phyloP scores from a whole-genome alignment of 2,797 vertebrate species.

The Sardinella longiceps region DNA sequence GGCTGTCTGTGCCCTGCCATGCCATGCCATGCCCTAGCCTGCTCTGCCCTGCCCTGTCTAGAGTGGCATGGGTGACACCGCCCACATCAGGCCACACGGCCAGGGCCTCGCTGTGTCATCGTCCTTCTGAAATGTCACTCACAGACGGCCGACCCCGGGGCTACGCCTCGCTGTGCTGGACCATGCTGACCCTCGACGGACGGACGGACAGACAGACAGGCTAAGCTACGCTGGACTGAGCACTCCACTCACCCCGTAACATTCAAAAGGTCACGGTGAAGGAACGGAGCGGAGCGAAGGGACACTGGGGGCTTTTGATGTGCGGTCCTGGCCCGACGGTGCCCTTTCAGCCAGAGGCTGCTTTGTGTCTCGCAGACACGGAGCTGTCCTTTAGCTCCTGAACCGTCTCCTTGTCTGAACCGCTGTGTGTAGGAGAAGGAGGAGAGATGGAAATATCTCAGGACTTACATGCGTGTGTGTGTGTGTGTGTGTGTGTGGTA shows the following conservation, averaged over 20 bases:
- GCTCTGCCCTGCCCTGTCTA: constrained; percentile 64
- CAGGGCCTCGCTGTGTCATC: constrained; percentile 64
- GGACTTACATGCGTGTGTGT: background rate
- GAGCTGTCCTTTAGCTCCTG: background rate
- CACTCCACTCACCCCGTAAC: constrained; percentile 62
- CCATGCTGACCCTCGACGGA: background rate
- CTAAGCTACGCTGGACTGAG: no score
- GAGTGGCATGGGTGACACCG: constrained; percentile 55
- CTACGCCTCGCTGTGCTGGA: constrained; percentile 19
- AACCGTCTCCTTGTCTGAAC: background rate
- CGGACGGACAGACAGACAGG: no score
- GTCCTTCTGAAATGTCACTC: constrained; percentile 74
- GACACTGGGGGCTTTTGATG: constrained; percentile 37
- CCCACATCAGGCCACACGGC: constrained; percentile 49
- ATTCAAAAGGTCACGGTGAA: constrained; percentile 64
- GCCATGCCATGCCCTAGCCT: constrained; percentile 27
- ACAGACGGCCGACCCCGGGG: constrained; percentile 59
- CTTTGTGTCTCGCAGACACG: background rate
- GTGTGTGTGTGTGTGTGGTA: background rate
- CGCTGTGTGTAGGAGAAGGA: background rate
- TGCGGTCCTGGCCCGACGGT: background rate
- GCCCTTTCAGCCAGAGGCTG: background rate
- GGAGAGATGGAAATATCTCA: background rate
- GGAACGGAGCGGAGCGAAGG: constrained; percentile 46
- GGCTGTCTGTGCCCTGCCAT: no score